Percentiles rank a stretch among this genome's conserved stretches.
These are phyloP conservation scores for Tychaedon coryphoeus DNA, from an alignment of 2,113 vertebrate species.

Conservation along the genomic window DNA sequence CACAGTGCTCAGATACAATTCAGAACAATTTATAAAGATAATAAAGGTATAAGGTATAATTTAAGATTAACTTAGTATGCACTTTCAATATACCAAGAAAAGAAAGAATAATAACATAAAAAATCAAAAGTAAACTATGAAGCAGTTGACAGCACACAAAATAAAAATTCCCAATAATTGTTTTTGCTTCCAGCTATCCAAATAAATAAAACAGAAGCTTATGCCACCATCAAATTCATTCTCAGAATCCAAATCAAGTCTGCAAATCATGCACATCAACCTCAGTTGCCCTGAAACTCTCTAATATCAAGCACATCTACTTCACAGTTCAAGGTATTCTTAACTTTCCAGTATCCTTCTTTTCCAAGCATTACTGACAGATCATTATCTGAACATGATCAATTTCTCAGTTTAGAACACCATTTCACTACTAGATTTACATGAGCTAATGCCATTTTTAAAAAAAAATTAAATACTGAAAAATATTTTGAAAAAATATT, in stretches of 20 bases:
- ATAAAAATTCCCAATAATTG: neutral
- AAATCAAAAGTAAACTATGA: neutral
- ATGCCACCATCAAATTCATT: neutral
- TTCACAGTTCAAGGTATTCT: neutral
- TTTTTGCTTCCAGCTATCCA: neutral
- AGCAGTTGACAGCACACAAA: neutral
- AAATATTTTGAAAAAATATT: neutral
- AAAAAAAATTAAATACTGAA: neutral
- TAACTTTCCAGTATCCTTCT: neutral
- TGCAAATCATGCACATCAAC: neutral
- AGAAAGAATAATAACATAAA: neutral
- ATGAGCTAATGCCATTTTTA: neutral
- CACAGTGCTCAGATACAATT: neutral
- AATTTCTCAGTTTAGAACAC: neutral
- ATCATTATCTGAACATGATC: neutral
- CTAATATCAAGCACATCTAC: neutral
- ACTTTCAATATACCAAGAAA: neutral
- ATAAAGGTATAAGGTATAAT: neutral
- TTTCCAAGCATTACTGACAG: neutral
- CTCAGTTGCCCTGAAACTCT: neutral
- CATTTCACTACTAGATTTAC: neutral
- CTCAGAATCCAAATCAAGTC: neutral
- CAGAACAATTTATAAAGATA: neutral
- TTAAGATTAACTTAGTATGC: neutral
- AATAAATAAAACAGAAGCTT: neutral